Evolutionary conservation across 2,113 vertebrate species (phyloP).

Genomic region (Prunella himalayana): DNA sequence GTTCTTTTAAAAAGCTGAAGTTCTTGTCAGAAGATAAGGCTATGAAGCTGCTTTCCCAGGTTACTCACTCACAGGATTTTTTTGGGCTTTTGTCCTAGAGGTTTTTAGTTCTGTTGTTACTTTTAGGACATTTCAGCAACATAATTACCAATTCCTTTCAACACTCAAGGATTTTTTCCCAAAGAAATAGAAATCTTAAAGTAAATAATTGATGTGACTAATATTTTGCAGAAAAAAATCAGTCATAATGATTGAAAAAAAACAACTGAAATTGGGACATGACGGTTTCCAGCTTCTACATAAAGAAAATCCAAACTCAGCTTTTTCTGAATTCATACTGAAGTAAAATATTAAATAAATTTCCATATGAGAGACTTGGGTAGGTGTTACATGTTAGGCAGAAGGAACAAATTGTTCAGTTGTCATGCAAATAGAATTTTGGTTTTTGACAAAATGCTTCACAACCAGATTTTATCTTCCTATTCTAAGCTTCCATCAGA

Average conservation of each 20-base stretch:
- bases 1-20: background rate
- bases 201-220: background rate
- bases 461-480: conserved; percentile 25
- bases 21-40: background rate
- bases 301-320: conserved; percentile 16
- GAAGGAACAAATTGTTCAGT: conserved; percentile 51
- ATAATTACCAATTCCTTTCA: background rate
- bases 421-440: conserved; percentile 53
- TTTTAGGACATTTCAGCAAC: background rate
- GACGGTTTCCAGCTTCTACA: background rate
- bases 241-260: background rate
- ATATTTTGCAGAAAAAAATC: background rate
- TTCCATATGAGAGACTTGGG: conserved; percentile 31
- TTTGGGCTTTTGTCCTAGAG: background rate
- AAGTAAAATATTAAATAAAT: background rate
- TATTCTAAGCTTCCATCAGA: conserved; percentile 29
- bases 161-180: background rate
- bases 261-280: background rate
- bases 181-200: background rate
- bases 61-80: background rate
- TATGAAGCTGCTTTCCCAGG: background rate
- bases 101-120: background rate
- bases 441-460: conserved; percentile 49
- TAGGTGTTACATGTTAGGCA: conserved; percentile 34
- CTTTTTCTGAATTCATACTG: conserved; percentile 24